Conservation (phyloP, 2,113 vertebrate genomes). For the Phalacrocorax pelagicus region DNA sequence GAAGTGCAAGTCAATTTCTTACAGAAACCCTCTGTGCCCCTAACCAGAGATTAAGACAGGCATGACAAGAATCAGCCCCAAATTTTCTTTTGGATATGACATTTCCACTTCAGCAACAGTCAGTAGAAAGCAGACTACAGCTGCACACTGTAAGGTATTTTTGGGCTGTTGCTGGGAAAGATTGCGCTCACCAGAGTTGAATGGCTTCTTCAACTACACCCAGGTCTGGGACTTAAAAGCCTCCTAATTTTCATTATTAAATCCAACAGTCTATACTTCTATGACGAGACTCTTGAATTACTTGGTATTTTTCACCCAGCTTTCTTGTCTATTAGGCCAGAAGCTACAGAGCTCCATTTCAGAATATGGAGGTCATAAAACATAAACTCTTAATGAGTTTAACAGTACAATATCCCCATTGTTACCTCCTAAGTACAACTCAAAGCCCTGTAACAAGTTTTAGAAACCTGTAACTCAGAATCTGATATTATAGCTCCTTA, state of each 20-base stretch:
- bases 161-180: neutral
- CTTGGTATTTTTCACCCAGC: fast-evolving
- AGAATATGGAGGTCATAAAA: neutral
- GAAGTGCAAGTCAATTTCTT: neutral
- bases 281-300: neutral
- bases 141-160: neutral
- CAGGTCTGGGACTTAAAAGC: fast-evolving
- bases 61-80: neutral
- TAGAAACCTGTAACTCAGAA: neutral
- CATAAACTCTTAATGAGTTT: neutral
- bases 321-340: neutral
- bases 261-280: neutral
- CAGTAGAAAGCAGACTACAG: neutral
- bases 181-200: neutral
- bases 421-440: fast-evolving
- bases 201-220: neutral
- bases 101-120: neutral
- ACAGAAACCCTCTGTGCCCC: neutral
- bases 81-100: neutral
- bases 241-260: neutral
- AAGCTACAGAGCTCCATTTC: neutral
- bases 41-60: neutral
- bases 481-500: neutral
- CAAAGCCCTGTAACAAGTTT: neutral
- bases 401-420: too few relatives aligned